Percentiles rank a stretch among this genome's conserved stretches.
These are phyloP conservation scores for Pseudomyrmex pallidus DNA, from an alignment of 1,140 invertebrate genomes.

Conservation along the genomic window DNA sequence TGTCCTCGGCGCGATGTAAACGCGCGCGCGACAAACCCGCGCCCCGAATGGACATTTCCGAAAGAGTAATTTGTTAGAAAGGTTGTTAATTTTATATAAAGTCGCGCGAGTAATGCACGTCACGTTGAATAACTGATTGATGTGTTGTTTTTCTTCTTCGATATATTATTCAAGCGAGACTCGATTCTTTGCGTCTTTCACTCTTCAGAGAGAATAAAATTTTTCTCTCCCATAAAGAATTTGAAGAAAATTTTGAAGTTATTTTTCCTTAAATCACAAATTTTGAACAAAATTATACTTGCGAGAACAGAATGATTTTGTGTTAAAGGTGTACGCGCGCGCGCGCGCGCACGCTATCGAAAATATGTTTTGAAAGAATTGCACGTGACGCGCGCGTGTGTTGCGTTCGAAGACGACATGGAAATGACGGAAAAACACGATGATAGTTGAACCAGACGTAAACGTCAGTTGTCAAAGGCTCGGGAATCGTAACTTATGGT, in stretches of 20 bases:
- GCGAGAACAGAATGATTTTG: neutral
- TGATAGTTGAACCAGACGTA: conserved; percentile 27
- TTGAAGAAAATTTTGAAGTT: too few species aligned
- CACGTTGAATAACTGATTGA: too few species aligned
- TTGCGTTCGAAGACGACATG: conserved; percentile 10
- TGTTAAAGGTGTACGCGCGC: neutral
- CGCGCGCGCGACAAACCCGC: neutral
- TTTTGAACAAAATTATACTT: too few species aligned
- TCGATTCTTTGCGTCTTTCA: too few species aligned
- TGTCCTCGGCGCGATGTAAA: neutral
- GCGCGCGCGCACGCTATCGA: neutral
- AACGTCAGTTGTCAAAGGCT: conserved; percentile 43
- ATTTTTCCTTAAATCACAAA: too few species aligned
- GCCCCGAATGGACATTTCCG: too few species aligned
- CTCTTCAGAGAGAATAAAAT: too few species aligned
- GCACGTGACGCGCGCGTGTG: neutral
- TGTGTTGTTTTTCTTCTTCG: too few species aligned
- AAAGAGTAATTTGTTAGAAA: neutral
- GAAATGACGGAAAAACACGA: conserved; percentile 21
- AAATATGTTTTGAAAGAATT: neutral
- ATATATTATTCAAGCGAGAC: too few species aligned
- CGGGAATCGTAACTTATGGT: conserved; percentile 17
- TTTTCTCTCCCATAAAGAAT: too few species aligned
- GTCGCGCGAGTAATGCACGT: too few species aligned
- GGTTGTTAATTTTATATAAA: too few species aligned